These are phyloP conservation scores for Oxycera nigricornis DNA, from an alignment of 2,888 invertebrate species.

Conservation along the genomic window DNA sequence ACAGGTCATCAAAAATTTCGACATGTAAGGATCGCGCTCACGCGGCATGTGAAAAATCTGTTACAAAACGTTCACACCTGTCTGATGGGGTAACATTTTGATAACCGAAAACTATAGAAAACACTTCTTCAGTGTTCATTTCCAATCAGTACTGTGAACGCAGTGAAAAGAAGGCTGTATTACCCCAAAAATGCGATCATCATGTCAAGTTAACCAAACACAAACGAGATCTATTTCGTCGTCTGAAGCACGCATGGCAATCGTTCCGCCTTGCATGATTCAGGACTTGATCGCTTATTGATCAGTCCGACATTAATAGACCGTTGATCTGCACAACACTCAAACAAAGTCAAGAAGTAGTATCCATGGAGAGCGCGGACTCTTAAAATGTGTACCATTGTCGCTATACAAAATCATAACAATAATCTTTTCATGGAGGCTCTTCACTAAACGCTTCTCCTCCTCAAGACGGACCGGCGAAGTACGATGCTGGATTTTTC, in stretches of 20 bases:
- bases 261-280: constrained; percentile 40
- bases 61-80: constrained; percentile 37
- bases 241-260: constrained; percentile 4
- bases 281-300: constrained; percentile 45
- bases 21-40: constrained; percentile 35
- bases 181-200: constrained; percentile 32
- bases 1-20: constrained; percentile 32
- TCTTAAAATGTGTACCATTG: constrained; percentile 34
- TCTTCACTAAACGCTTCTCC: constrained; percentile 26
- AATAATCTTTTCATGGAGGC: constrained; percentile 20
- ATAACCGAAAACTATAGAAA: constrained; percentile 39
- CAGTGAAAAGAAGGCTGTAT: constrained; percentile 13
- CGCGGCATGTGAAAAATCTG: constrained; percentile 29
- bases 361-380: constrained; percentile 18
- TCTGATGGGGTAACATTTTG: constrained; percentile 35
- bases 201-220: constrained; percentile 37
- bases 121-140: constrained; percentile 28
- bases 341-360: constrained; percentile 24
- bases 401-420: constrained; percentile 32
- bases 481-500: constrained; percentile 31
- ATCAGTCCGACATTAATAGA: constrained; percentile 41
- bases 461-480: neutral
- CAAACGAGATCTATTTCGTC: constrained; percentile 25
- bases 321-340: constrained; percentile 22
- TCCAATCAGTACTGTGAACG: neutral